A percentile compares a stretch with the other conserved stretches of the same genome.
Evolutionary conservation across 1,140 invertebrate species (phyloP).

Genomic region (Dryas iulia): DNA sequence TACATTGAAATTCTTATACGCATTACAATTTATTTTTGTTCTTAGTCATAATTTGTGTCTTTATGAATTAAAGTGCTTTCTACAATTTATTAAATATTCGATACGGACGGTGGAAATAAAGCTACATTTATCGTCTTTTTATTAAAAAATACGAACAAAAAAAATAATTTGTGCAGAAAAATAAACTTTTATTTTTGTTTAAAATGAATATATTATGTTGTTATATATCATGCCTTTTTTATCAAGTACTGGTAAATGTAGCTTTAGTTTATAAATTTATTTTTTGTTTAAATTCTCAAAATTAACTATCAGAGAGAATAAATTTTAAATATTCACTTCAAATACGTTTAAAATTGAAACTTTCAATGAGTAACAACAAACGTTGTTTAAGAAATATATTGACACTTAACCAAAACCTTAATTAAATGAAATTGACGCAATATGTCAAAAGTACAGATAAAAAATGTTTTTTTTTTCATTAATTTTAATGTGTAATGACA

Average conservation of each 20-base stretch:
- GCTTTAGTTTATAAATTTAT: no score
- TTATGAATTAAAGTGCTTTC: conserved; percentile 6
- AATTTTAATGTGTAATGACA: no score
- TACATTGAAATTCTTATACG: no score
- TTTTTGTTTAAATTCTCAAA: neutral
- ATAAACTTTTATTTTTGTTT: neutral
- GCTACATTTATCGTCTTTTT: conserved; percentile 2
- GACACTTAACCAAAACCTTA: no score
- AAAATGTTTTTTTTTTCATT: no score
- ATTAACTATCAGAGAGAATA: neutral
- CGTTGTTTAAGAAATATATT: no score
- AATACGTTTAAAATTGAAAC: no score
- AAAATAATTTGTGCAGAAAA: neutral
- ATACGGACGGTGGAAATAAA: conserved; percentile 17
- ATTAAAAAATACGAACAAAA: neutral
- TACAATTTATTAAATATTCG: neutral
- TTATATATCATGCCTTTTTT: neutral
- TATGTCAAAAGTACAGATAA: no score
- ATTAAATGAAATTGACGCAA: no score
- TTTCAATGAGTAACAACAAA: no score
- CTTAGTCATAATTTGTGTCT: neutral
- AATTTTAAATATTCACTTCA: no score
- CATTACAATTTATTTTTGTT: no score
- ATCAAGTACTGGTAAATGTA: neutral
- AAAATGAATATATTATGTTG: neutral